Evolutionary conservation across 2,888 invertebrate genomes (phyloP).

Genomic region (Anagyrus pseudococci): DNA sequence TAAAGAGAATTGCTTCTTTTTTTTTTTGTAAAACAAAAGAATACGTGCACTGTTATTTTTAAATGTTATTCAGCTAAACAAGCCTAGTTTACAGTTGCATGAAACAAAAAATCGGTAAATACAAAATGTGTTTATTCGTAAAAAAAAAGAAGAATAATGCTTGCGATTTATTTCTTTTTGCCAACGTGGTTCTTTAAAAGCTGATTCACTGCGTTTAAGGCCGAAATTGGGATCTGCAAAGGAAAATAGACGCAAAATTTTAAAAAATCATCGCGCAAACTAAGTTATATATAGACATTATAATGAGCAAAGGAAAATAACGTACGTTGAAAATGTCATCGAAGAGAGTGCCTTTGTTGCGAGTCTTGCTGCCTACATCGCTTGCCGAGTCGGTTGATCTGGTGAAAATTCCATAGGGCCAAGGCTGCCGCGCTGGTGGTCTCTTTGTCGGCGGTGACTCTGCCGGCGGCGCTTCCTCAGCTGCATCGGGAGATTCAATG

Average conservation of each 20-base stretch:
- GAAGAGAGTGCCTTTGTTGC: conserved; percentile 57
- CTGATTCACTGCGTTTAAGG: conserved; percentile 71
- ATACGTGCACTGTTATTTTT: conserved; percentile 15
- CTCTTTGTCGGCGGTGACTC: background rate
- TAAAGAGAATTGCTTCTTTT: conserved; percentile 12
- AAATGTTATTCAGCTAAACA: too few species aligned
- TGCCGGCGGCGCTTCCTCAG: background rate
- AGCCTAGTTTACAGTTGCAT: too few species aligned
- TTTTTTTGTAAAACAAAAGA: conserved; percentile 17
- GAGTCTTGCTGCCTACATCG: background rate
- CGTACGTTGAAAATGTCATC: conserved; percentile 72
- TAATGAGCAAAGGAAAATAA: conserved; percentile 36
- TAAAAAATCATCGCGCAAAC: background rate
- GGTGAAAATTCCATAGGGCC: background rate
- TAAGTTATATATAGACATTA: too few species aligned
- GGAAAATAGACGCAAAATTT: too few species aligned
- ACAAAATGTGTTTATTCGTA: too few species aligned
- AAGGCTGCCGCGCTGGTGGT: too few species aligned
- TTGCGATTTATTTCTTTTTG: background rate
- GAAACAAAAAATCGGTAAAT: too few species aligned
- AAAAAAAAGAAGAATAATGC: too few species aligned
- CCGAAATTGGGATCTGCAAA: conserved; percentile 73
- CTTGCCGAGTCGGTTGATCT: background rate
- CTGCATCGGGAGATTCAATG: conserved; percentile 9
- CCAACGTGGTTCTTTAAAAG: conserved; percentile 67